A percentile compares a stretch with the other conserved stretches of the same genome.
phyloP scores from a whole-genome alignment of 2,113 vertebrate species.

The Nothocercus julius region DNA sequence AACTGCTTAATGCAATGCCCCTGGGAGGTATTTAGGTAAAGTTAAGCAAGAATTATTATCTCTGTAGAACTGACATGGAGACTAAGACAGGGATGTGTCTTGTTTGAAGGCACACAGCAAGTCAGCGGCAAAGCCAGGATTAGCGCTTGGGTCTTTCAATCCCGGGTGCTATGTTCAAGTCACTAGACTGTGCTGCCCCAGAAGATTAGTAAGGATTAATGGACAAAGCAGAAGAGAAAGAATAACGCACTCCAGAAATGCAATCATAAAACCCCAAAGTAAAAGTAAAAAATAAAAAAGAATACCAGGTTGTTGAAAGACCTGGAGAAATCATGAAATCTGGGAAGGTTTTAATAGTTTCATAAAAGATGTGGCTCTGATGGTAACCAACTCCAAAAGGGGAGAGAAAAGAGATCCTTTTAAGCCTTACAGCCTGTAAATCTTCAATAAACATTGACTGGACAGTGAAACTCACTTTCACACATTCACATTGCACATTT shows the following conservation, averaged over 20 bases:
- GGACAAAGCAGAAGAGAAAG: conserved; percentile 31
- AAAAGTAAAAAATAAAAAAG: conserved; percentile 26
- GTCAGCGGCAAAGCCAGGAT: conserved; percentile 39
- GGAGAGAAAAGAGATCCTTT: not conserved
- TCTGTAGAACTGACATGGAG: not conserved
- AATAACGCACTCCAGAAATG: not conserved
- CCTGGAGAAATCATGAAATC: conserved; percentile 36
- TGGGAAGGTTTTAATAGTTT: conserved; percentile 15
- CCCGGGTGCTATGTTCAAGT: conserved; percentile 10
- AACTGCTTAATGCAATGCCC: conserved; percentile 42
- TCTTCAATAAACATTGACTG: conserved; percentile 15
- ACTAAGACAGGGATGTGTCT: conserved; percentile 10
- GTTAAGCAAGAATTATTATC: conserved; percentile 59
- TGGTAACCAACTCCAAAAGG: conserved; percentile 27
- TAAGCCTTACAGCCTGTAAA: conserved; percentile 27
- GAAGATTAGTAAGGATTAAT: conserved; percentile 59
- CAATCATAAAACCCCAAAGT: conserved; percentile 12
- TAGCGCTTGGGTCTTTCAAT: conserved; percentile 8
- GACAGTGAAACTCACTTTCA: conserved; percentile 42
- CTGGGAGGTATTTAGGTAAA: conserved; percentile 48
- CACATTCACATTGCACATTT: conserved; percentile 51
- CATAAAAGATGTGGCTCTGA: conserved; percentile 33
- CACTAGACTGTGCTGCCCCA: not conserved
- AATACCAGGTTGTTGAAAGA: conserved; percentile 40
- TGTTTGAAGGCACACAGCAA: conserved; percentile 30